phyloP scores from a whole-genome alignment of 2,113 vertebrate genomes.

The Eclectus roratus region DNA sequence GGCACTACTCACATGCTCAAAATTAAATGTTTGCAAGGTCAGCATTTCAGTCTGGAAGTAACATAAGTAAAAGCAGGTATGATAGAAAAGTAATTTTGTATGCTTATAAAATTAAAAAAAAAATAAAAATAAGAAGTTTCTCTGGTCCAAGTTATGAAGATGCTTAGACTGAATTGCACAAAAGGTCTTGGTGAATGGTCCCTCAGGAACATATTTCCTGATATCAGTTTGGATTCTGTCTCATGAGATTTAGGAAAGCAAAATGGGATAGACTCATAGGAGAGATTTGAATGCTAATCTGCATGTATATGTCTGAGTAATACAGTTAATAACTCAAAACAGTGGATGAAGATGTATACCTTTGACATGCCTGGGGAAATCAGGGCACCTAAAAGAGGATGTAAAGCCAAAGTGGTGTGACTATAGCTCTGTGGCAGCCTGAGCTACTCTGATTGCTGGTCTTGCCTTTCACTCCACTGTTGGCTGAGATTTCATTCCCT shows the following conservation, averaged over 20 bases:
- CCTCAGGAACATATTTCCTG: not conserved
- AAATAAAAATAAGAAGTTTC: not conserved
- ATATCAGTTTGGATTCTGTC: not conserved
- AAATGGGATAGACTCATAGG: not conserved
- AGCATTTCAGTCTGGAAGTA: not conserved
- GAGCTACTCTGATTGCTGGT: not conserved
- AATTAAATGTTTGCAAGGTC: not conserved
- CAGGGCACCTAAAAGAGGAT: not conserved
- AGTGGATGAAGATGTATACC: not conserved
- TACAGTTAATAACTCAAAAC: not conserved
- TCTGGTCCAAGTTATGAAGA: not conserved
- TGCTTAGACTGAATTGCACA: not conserved
- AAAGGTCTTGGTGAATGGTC: not conserved
- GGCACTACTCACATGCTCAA: not conserved
- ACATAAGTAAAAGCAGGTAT: not conserved
- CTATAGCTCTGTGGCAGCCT: not conserved
- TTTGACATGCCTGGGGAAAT: not conserved
- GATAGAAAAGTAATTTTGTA: not conserved
- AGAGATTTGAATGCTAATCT: not conserved
- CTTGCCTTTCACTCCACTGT: not conserved
- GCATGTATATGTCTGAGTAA: accelerated
- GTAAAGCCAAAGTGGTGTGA: not conserved
- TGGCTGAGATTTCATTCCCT: not conserved
- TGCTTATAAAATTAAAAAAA: not conserved
- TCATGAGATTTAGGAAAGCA: not conserved